phyloP scores from a whole-genome alignment of 1,140 invertebrate species.

The Bilobella aurantiaca region DNA sequence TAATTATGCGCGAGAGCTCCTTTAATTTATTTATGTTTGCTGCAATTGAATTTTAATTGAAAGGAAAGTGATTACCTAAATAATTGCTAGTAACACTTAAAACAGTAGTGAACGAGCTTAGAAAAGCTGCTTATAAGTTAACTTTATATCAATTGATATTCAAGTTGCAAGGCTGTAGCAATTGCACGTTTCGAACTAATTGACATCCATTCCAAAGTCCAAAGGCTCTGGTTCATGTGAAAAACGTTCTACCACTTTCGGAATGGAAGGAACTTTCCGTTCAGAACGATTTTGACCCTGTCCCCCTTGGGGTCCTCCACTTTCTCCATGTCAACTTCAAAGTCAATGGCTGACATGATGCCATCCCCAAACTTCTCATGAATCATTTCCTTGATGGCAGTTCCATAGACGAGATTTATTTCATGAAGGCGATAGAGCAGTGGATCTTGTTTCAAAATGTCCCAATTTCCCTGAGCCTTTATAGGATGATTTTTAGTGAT shows the following conservation, averaged over 20 bases:
- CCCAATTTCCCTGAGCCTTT: conserved; percentile 22
- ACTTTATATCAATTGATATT: too few species aligned
- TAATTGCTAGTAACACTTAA: too few species aligned
- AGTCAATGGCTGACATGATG: conserved; percentile 41
- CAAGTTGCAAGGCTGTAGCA: too few species aligned
- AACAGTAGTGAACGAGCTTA: too few species aligned
- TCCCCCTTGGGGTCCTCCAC: conserved; percentile 36
- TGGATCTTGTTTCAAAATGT: conserved; percentile 36
- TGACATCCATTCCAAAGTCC: too few species aligned
- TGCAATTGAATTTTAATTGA: too few species aligned
- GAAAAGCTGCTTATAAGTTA: too few species aligned
- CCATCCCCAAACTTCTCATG: conserved; percentile 41
- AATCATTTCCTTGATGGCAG: conserved; percentile 39
- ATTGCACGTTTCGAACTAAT: too few species aligned
- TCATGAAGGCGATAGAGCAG: conserved; percentile 38
- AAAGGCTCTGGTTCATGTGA: too few species aligned
- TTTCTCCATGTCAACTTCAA: conserved; percentile 37
- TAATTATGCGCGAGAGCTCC: too few species aligned
- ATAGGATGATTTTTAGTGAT: conserved; percentile 13
- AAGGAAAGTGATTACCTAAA: too few species aligned
- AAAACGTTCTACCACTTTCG: conserved; percentile 36
- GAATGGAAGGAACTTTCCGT: conserved; percentile 39
- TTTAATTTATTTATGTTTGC: too few species aligned
- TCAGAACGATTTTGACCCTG: conserved; percentile 37
- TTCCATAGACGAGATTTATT: conserved; percentile 38